Conservation (phyloP, 2,888 invertebrate genomes). For the Xiphydria camelus region DNA sequence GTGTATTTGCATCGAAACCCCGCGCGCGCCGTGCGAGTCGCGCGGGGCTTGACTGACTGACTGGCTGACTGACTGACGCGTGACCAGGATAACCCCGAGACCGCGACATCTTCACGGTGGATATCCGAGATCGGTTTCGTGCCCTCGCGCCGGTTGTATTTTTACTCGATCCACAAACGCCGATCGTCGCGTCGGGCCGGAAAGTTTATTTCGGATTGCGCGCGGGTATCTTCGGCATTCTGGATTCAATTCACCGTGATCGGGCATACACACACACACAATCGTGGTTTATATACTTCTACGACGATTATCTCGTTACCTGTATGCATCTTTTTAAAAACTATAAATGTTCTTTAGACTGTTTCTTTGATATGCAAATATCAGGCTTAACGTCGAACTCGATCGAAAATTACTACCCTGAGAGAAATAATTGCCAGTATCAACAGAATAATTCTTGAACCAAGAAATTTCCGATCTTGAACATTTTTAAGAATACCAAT, state of each 20-base stretch:
- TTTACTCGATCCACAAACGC: too few species aligned
- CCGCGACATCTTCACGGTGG: background rate
- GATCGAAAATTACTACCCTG: too few species aligned
- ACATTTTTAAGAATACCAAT: too few species aligned
- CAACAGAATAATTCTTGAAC: too few species aligned
- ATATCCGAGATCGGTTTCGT: background rate
- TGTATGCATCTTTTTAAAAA: too few species aligned
- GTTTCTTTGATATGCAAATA: too few species aligned
- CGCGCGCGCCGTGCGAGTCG: background rate
- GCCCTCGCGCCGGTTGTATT: background rate
- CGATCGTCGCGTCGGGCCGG: background rate
- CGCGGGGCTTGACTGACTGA: conserved; percentile 1
- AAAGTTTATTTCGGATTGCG: background rate
- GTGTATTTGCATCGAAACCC: background rate
- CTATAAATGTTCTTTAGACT: too few species aligned
- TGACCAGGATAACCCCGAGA: conserved; percentile 34
- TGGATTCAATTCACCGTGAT: too few species aligned
- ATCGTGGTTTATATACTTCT: conserved; percentile 3
- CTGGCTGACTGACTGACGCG: conserved; percentile 35
- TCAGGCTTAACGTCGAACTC: too few species aligned
- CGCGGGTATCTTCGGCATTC: background rate
- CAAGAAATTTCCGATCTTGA: too few species aligned
- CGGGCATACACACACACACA: too few species aligned
- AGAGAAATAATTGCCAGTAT: too few species aligned
- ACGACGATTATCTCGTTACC: conserved; percentile 1